A percentile compares a stretch with the other conserved stretches of the same genome.
Conservation (phyloP, 2,113 vertebrate genomes). For the Aviceda subcristata region DNA sequence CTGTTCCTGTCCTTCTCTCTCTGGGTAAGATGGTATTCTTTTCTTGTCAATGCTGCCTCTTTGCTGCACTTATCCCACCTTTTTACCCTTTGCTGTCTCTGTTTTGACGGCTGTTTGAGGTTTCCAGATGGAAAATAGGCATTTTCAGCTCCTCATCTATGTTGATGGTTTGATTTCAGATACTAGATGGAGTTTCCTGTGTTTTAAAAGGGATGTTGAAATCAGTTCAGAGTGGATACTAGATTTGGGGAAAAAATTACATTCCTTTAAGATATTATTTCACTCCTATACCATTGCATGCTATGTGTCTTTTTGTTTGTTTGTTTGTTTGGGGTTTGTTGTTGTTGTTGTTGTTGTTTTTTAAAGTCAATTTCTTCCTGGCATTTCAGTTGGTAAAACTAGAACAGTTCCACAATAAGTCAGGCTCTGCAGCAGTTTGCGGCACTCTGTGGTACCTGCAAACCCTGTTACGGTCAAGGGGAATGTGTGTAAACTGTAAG, state of each 20-base stretch:
- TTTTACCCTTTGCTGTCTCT: background rate
- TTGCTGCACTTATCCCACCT: background rate
- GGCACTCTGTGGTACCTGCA: background rate
- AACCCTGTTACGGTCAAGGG: background rate
- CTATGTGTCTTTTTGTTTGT: background rate
- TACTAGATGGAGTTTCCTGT: background rate
- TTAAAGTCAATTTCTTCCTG: background rate
- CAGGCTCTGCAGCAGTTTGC: background rate
- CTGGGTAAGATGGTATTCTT: background rate
- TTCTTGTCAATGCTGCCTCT: background rate
- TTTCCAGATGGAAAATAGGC: background rate
- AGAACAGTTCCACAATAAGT: background rate
- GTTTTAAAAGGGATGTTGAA: background rate
- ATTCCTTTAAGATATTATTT: background rate
- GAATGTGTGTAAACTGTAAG: background rate
- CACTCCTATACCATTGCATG: background rate
- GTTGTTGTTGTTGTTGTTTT: background rate
- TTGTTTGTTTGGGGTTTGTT: no score
- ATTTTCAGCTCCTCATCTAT: background rate
- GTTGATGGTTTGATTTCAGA: background rate
- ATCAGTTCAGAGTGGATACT: background rate
- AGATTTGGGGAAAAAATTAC: background rate
- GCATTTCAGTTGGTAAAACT: background rate
- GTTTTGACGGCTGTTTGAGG: background rate
- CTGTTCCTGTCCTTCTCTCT: background rate